Evolutionary conservation across 2,797 vertebrate species (phyloP).

Genomic region (Cryptoprocta ferox): DNA sequence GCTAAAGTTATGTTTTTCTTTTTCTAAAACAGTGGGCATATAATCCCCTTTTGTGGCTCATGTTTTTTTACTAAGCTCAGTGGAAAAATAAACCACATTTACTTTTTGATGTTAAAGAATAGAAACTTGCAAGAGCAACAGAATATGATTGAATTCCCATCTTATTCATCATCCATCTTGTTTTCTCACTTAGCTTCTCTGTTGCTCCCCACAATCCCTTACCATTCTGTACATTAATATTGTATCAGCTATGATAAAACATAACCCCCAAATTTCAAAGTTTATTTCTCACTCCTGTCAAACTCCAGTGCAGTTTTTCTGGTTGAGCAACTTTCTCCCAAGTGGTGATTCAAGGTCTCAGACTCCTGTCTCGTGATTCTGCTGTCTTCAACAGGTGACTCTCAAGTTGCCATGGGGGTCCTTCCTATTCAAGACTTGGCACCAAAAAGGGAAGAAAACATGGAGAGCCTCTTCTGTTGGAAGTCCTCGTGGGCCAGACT

Average conservation of each 20-base stretch:
- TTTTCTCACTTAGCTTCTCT: slow-evolving; percentile 10
- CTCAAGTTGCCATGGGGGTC: neutral
- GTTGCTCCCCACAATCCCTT: neutral
- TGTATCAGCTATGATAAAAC: neutral
- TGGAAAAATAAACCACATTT: slow-evolving; percentile 45
- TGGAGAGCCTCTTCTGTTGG: neutral
- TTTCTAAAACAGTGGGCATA: slow-evolving; percentile 30
- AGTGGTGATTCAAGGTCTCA: neutral
- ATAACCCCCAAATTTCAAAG: neutral
- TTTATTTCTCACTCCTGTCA: neutral
- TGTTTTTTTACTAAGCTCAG: slow-evolving; percentile 56
- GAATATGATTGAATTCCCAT: neutral
- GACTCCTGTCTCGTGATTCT: neutral
- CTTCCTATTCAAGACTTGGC: neutral
- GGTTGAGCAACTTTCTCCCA: neutral
- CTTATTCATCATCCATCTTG: neutral
- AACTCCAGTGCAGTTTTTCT: neutral
- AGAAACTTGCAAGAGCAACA: neutral
- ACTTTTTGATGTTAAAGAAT: slow-evolving; percentile 54
- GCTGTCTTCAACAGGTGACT: neutral
- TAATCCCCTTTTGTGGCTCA: slow-evolving; percentile 33
- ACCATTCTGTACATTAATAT: neutral
- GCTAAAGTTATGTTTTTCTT: slow-evolving; percentile 38
- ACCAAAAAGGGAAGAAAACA: neutral
- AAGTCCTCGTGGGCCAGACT: neutral